These are phyloP conservation scores for Leptothorax acervorum DNA, from an alignment of 2,888 invertebrate genomes.

Conservation along the genomic window DNA sequence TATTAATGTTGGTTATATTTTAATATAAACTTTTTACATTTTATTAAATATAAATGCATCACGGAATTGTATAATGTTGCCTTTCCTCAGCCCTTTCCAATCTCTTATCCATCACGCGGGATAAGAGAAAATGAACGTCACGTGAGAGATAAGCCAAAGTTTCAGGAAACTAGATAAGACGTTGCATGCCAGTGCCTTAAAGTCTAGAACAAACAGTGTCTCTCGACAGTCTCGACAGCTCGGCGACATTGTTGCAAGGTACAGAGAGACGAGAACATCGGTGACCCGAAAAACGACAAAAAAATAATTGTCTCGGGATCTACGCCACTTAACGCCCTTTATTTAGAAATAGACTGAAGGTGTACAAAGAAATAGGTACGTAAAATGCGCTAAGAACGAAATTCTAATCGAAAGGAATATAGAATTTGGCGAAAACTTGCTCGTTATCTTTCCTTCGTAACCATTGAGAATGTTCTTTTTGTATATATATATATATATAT, in stretches of 20 bases:
- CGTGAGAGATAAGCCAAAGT: constrained; percentile 27
- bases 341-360: neutral
- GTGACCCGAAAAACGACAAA: neutral
- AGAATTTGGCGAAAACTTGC: neutral
- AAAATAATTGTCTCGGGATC: neutral
- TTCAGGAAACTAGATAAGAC: constrained; percentile 25
- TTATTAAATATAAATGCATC: constrained; percentile 3
- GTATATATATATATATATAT: neutral
- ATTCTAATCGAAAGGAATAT: neutral
- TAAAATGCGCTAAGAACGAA: neutral
- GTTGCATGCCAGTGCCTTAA: constrained; percentile 18
- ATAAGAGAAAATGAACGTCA: constrained; percentile 30
- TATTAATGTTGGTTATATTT: neutral
- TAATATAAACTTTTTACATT: neutral
- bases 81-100: neutral
- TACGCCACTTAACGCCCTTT: neutral
- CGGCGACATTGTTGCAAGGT: constrained; percentile 5
- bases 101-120: constrained; percentile 8
- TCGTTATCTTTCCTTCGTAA: neutral
- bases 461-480: neutral
- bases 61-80: neutral
- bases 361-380: neutral
- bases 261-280: neutral
- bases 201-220: constrained; percentile 10
- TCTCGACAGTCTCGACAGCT: constrained; percentile 32